Conservation (phyloP, 2,797 vertebrate species). For the Propithecus deckenii region DNA sequence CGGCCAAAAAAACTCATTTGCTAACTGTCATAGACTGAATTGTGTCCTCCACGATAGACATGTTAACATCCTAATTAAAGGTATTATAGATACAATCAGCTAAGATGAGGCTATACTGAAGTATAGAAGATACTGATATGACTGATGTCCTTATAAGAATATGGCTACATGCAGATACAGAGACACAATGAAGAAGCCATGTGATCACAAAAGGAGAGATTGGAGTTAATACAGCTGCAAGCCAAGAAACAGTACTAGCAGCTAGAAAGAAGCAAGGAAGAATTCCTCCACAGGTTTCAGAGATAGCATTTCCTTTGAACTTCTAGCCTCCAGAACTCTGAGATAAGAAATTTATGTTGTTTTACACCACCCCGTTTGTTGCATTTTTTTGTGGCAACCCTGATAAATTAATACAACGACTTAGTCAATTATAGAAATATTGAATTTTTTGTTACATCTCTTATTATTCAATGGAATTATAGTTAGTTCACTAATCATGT, state of each 20-base stretch:
- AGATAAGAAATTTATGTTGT: neutral
- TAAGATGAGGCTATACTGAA: neutral
- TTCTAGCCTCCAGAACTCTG: neutral
- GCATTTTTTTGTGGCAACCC: neutral
- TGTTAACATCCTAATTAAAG: neutral
- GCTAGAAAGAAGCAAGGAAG: neutral
- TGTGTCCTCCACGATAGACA: neutral
- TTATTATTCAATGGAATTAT: neutral
- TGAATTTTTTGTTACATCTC: neutral
- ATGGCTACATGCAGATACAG: neutral
- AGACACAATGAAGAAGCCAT: neutral
- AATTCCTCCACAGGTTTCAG: neutral
- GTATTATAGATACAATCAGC: neutral
- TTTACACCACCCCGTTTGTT: neutral
- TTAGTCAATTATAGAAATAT: neutral
- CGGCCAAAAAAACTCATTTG: neutral
- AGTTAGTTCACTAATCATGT: neutral
- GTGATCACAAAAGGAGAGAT: neutral
- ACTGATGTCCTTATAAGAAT: neutral
- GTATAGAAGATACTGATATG: neutral
- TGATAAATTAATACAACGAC: neutral
- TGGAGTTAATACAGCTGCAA: neutral
- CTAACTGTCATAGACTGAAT: neutral
- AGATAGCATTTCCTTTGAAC: neutral
- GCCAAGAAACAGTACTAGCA: neutral